Percentiles rank a stretch among this genome's conserved stretches.
phyloP scores from a whole-genome alignment of 2,113 vertebrate genomes.

The Malurus melanocephalus region DNA sequence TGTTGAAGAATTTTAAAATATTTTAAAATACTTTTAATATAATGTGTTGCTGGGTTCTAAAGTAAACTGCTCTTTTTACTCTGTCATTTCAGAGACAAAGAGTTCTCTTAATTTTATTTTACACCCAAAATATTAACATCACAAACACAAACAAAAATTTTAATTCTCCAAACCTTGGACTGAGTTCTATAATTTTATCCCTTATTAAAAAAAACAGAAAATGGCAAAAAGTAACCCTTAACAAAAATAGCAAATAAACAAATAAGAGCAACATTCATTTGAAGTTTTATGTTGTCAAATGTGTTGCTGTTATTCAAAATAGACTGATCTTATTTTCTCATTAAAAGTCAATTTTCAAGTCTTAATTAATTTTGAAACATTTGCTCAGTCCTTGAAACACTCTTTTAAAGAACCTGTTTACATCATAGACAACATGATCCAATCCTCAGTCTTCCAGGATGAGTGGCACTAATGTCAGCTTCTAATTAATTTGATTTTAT shows the following conservation, averaged over 20 bases:
- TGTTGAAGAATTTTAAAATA: neutral
- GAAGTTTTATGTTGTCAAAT: neutral
- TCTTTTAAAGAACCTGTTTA: neutral
- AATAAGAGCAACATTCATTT: neutral
- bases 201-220: neutral
- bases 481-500: constrained; percentile 15
- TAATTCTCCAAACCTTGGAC: neutral
- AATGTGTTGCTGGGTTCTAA: neutral
- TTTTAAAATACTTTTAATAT: neutral
- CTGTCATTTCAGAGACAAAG: neutral
- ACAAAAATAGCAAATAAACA: neutral
- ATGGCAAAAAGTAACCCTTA: too few relatives aligned
- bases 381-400: neutral
- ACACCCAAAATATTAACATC: neutral
- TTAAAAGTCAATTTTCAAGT: neutral
- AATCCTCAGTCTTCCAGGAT: neutral
- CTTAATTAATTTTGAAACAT: constrained; percentile 11
- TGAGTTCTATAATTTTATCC: neutral
- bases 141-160: neutral
- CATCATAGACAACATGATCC: neutral
- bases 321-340: neutral
- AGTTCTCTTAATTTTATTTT: neutral
- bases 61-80: neutral
- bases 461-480: neutral
- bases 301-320: neutral